phyloP scores from a whole-genome alignment of 2,113 vertebrate species.

The Ameiurus melas region DNA sequence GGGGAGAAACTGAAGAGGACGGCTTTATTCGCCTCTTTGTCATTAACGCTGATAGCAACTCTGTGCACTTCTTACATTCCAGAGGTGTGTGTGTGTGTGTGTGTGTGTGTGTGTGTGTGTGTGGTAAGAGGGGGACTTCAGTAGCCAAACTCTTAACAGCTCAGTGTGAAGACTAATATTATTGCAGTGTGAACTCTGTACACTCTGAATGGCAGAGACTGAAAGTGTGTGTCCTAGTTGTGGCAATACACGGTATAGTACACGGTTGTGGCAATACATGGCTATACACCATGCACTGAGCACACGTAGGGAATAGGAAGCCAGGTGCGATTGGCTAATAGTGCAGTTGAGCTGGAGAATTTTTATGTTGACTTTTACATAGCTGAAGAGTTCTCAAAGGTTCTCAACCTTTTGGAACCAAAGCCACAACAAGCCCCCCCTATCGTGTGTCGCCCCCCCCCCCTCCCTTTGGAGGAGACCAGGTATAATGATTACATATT shows the following conservation, averaged over 20 bases:
- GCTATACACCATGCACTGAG: neutral
- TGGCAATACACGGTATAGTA: too few relatives aligned
- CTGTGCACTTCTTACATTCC: constrained; percentile 1
- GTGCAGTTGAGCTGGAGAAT: neutral
- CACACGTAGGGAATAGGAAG: neutral
- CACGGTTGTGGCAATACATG: too few relatives aligned
- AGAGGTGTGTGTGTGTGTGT: neutral
- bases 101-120: neutral
- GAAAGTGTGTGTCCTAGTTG: neutral
- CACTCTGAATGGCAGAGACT: neutral
- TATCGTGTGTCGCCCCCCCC: too few relatives aligned
- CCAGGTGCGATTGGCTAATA: neutral
- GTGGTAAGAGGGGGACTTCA: neutral
- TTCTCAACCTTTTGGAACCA: too few relatives aligned
- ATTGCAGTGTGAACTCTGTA: neutral
- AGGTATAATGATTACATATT: too few relatives aligned
- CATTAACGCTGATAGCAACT: constrained; percentile 18
- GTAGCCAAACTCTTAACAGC: constrained; percentile 30
- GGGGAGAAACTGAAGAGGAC: constrained; percentile 17
- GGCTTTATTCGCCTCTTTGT: constrained; percentile 26
- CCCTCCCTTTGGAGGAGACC: too few relatives aligned
- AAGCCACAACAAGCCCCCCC: too few relatives aligned
- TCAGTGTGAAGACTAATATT: constrained; percentile 29
- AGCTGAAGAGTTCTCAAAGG: neutral
- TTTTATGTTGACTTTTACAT: neutral